phyloP scores from a whole-genome alignment of 2,113 vertebrate genomes.

The Lophius piscatorius region DNA sequence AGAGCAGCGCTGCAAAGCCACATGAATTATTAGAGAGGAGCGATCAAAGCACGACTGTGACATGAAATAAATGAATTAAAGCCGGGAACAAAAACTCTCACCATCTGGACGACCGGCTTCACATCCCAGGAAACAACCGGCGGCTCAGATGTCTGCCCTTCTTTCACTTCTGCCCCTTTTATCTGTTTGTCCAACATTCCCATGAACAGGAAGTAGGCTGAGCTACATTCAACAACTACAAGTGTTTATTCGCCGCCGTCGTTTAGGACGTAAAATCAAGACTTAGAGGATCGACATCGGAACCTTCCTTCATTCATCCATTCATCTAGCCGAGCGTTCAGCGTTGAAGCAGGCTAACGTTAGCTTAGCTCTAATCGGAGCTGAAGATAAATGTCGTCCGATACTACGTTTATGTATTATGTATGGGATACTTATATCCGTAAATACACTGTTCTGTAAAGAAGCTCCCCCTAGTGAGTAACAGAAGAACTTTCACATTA shows the following conservation, averaged over 20 bases:
- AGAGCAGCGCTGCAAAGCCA: slow-evolving; percentile 72
- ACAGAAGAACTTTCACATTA: no score
- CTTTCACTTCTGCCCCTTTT: slow-evolving; percentile 7
- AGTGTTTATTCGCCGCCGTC: slow-evolving; percentile 1
- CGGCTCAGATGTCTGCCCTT: slow-evolving; percentile 54
- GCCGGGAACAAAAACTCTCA: slow-evolving; percentile 62
- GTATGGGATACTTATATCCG: no score
- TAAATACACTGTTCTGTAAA: no score
- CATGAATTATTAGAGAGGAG: slow-evolving; percentile 79
- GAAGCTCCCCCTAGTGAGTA: no score
- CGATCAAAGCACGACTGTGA: slow-evolving; percentile 79
- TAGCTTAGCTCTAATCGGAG: no score
- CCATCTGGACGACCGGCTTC: slow-evolving; percentile 75
- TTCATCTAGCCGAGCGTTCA: no score
- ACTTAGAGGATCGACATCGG: no score
- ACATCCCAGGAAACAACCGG: slow-evolving; percentile 63
- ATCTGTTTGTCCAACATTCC: slow-evolving; percentile 27
- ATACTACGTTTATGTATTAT: no score
- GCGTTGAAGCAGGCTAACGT: no score
- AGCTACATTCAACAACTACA: slow-evolving; percentile 19
- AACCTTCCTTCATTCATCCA: no score
- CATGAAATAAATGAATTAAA: slow-evolving; percentile 80
- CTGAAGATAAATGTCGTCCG: no score
- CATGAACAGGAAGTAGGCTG: slow-evolving; percentile 14
- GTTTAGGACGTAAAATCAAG: no score